These are phyloP conservation scores for Anthonomus grandis DNA, from an alignment of 1,140 invertebrate species.

Conservation along the genomic window DNA sequence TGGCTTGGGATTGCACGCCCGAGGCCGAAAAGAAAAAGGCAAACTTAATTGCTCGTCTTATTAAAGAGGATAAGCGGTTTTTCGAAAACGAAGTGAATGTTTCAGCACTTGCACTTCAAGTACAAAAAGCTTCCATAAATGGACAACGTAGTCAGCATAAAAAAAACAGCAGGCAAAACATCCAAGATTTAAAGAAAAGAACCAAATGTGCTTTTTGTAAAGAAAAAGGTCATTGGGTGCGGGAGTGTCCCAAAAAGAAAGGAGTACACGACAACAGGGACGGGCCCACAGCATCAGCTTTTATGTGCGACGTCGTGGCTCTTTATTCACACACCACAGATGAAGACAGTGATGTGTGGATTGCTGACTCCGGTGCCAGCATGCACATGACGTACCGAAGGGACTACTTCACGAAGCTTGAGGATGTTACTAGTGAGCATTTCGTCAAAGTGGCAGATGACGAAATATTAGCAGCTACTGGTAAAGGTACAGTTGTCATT, in stretches of 20 bases:
- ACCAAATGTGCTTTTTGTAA: conserved; percentile 10
- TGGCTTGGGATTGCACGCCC: too few species aligned
- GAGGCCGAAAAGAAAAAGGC: too few species aligned
- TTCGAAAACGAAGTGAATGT: neutral
- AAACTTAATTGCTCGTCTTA: too few species aligned
- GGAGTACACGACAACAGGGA: neutral
- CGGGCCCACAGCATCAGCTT: neutral
- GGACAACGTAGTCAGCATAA: neutral
- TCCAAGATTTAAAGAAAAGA: conserved; percentile 3
- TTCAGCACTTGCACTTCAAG: neutral
- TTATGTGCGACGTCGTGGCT: neutral
- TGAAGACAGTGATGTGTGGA: conserved; percentile 12
- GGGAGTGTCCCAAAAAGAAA: conserved; percentile 10
- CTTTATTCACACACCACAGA: conserved; percentile 1
- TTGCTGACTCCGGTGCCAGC: conserved; percentile 17
- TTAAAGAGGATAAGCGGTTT: conserved; percentile 2
- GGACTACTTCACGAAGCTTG: neutral
- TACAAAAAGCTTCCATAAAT: neutral
- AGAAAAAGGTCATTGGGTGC: conserved; percentile 10
- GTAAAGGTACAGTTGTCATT: conserved; percentile 1
- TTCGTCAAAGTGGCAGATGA: conserved; percentile 2
- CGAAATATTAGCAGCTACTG: neutral
- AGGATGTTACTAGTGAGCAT: neutral
- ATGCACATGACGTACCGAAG: conserved; percentile 6
- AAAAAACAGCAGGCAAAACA: neutral